A percentile compares a stretch with the other conserved stretches of the same genome.
These are phyloP conservation scores for Rhyacophila evoluta DNA, from an alignment of 2,888 invertebrate species.

Conservation along the genomic window DNA sequence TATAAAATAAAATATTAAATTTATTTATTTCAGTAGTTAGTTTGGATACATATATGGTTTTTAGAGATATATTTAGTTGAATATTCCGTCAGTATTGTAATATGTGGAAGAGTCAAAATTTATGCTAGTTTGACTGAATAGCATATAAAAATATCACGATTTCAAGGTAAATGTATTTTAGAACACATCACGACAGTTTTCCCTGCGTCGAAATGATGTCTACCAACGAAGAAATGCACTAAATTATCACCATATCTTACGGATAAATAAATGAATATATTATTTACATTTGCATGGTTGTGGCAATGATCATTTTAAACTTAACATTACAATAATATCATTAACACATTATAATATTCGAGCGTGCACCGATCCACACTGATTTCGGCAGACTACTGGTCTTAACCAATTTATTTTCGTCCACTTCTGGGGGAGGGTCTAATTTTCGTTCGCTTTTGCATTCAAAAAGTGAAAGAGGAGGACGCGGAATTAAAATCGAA, in stretches of 20 bases:
- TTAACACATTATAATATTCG: background rate
- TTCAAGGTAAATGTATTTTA: conserved; percentile 19
- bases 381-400: conserved; percentile 14
- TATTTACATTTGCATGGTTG: background rate
- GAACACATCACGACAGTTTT: background rate
- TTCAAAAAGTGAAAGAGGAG: background rate
- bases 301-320: background rate
- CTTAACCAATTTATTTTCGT: background rate
- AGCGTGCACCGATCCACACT: background rate
- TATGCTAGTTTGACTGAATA: too few relatives aligned
- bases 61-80: too few relatives aligned
- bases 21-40: too few relatives aligned
- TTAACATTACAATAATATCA: background rate
- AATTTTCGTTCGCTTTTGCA: background rate
- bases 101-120: too few relatives aligned
- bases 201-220: too few relatives aligned
- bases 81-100: too few relatives aligned
- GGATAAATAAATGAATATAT: background rate
- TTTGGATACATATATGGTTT: too few relatives aligned
- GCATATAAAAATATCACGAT: background rate
- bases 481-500: background rate
- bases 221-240: too few relatives aligned
- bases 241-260: too few relatives aligned
- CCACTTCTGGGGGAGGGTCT: background rate
- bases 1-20: too few relatives aligned